These are phyloP conservation scores for Sialis fuliginosa DNA, from an alignment of 2,888 invertebrate species.

Conservation along the genomic window DNA sequence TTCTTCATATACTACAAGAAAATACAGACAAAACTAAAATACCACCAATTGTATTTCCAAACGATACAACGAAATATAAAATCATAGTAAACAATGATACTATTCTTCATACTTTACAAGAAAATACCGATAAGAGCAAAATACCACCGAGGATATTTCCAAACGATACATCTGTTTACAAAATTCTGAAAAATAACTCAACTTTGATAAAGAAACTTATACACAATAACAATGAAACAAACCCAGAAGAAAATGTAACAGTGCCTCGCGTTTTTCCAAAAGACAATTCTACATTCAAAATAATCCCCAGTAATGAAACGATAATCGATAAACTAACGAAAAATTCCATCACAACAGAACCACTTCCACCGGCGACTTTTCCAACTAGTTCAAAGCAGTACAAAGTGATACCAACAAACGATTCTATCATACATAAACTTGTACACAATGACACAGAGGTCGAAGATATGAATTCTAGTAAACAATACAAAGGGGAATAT, in stretches of 20 bases:
- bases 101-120: not conserved
- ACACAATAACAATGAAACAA: not conserved
- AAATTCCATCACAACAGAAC: not conserved
- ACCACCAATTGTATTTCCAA: slow-evolving; percentile 14
- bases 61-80: slow-evolving; percentile 32
- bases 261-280: slow-evolving; percentile 17
- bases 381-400: not conserved
- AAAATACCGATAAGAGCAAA: not conserved
- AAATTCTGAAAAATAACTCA: not conserved
- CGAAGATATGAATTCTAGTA: not conserved
- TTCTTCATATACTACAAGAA: too few relatives aligned
- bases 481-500: not conserved
- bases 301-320: slow-evolving; percentile 30
- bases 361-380: not conserved
- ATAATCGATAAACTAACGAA: slow-evolving; percentile 24
- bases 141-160: not conserved
- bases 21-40: not conserved
- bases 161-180: not conserved
- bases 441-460: not conserved
- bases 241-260: slow-evolving; percentile 1
- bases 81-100: slow-evolving; percentile 17
- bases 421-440: not conserved
- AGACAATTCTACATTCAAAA: slow-evolving; percentile 32
- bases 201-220: not conserved
- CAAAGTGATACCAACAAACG: not conserved